Evolutionary conservation across 2,113 vertebrate species (phyloP).

Genomic region (Myotis yumanensis): DNA sequence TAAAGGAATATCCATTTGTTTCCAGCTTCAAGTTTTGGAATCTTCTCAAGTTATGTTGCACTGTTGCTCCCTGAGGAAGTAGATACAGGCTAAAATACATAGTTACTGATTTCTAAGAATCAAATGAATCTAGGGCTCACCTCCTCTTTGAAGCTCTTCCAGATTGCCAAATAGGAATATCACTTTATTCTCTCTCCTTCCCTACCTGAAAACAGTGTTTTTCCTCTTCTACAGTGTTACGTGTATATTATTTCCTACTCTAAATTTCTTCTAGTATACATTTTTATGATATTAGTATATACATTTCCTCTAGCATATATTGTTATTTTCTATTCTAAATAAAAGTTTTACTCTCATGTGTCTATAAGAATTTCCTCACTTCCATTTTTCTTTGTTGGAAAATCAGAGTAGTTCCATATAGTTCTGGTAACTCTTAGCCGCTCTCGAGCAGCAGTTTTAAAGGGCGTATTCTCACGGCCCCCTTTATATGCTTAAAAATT

Average conservation of each 20-base stretch:
- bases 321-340: not conserved
- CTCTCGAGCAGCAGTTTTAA: not conserved
- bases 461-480: not conserved
- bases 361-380: not conserved
- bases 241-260: not conserved
- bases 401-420: not conserved
- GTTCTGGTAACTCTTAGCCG: not conserved
- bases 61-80: not conserved
- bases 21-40: constrained; percentile 50
- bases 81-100: constrained; percentile 1
- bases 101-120: not conserved
- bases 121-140: not conserved
- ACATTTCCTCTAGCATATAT: not conserved
- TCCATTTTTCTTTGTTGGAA: not conserved
- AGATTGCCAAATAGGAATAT: not conserved
- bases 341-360: too few relatives aligned
- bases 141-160: not conserved
- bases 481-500: not conserved
- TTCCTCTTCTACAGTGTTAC: not conserved
- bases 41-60: not conserved
- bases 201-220: constrained; percentile 2
- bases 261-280: not conserved
- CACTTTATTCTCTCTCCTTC: not conserved
- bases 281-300: too few relatives aligned
- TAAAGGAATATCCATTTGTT: not conserved